Conservation (phyloP, 1,140 invertebrate species). For the Zelostemma sp. region DNA sequence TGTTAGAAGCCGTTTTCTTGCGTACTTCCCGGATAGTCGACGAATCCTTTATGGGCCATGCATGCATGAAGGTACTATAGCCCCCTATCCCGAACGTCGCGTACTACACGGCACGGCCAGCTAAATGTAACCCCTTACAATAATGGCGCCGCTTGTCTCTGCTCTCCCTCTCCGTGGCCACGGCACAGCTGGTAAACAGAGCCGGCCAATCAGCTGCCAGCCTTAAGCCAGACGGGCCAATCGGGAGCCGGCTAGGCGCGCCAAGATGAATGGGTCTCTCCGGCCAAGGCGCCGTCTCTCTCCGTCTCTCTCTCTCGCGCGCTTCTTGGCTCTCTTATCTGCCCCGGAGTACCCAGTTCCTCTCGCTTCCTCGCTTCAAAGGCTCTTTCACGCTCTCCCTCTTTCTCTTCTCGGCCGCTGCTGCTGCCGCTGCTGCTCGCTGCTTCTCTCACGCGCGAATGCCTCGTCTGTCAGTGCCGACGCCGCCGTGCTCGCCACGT, state of each 20-base stretch:
- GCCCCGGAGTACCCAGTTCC: slow-evolving; percentile 13
- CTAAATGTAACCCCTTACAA: slow-evolving; percentile 73
- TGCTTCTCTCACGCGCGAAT: slow-evolving; percentile 19
- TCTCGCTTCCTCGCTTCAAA: slow-evolving; percentile 26
- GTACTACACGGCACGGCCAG: slow-evolving; percentile 73
- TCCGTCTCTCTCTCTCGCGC: slow-evolving; percentile 13
- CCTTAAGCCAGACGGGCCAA: slow-evolving; percentile 60
- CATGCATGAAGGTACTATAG: slow-evolving; percentile 75
- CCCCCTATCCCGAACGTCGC: slow-evolving; percentile 76
- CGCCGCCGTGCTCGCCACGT: slow-evolving; percentile 48
- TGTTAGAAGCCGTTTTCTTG: slow-evolving; percentile 73
- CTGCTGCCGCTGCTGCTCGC: slow-evolving; percentile 33
- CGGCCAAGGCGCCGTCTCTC: slow-evolving; percentile 26
- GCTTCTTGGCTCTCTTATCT: slow-evolving; percentile 3
- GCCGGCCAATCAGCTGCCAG: slow-evolving; percentile 61
- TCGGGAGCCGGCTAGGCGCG: slow-evolving; percentile 62
- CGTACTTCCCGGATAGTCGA: slow-evolving; percentile 77
- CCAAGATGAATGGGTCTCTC: slow-evolving; percentile 69
- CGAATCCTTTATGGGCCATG: slow-evolving; percentile 78
- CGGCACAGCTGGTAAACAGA: slow-evolving; percentile 70
- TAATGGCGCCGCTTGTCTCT: slow-evolving; percentile 76
- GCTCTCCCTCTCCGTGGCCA: slow-evolving; percentile 50
- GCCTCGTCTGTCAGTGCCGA: slow-evolving; percentile 40
- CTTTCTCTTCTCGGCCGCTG: slow-evolving; percentile 31
- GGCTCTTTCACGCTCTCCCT: slow-evolving; percentile 28